phyloP scores from a whole-genome alignment of 2,797 vertebrate genomes.

The Pseudochirops cupreus region DNA sequence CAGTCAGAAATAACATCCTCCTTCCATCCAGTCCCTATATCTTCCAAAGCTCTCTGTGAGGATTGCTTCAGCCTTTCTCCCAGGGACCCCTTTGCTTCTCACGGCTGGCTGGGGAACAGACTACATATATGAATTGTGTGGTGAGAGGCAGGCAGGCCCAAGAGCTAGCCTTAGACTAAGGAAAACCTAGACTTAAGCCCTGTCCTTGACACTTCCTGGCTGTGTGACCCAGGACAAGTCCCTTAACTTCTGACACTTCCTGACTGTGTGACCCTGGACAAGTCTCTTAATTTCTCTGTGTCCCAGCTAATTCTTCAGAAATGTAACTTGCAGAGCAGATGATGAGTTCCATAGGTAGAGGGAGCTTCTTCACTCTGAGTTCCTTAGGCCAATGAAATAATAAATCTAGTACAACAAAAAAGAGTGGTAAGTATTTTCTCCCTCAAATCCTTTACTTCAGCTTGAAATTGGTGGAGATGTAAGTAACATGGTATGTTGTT shows the following conservation, averaged over 20 bases:
- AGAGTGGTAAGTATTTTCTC: not conserved
- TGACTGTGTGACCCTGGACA: not conserved
- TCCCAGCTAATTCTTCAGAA: not conserved
- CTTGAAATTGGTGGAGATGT: not conserved
- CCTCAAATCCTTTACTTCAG: not conserved
- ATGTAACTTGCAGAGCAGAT: not conserved
- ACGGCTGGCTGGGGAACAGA: no score
- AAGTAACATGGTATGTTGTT: not conserved
- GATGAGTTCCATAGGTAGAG: not conserved
- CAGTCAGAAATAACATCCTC: conserved; percentile 31
- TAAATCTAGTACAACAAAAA: not conserved
- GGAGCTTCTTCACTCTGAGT: not conserved
- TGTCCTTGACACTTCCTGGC: not conserved
- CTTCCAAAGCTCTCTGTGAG: not conserved
- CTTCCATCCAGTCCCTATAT: not conserved
- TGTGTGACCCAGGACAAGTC: no score
- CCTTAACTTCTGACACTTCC: not conserved
- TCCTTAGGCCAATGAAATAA: not conserved
- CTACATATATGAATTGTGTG: no score
- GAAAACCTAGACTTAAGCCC: not conserved
- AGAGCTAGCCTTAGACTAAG: not conserved
- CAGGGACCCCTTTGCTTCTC: no score
- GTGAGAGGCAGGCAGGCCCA: no score
- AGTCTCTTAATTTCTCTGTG: not conserved
- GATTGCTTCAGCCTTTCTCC: not conserved